Evolutionary conservation across 2,888 invertebrate genomes (phyloP), one percentile per base, ranked within the genome.

Genomic region (Troides aeacus): DNA sequence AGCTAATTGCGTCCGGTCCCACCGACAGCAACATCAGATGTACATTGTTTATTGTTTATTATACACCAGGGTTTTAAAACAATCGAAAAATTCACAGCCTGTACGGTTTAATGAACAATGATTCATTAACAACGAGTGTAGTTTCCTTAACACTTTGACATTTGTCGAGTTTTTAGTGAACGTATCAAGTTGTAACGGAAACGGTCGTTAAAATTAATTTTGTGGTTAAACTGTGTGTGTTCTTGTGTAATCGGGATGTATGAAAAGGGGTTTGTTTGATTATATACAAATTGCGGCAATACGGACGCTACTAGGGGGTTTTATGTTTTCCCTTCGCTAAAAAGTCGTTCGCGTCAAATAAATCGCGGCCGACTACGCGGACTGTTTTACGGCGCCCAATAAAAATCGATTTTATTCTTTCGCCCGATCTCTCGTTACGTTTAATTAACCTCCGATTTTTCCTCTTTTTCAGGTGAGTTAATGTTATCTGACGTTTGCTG

Each of bases 381-480:
- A 69, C 72, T 69, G 72, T 75, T 79, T 81, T 79, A 79, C 71
- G 69, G 75, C 75, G 72, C 64, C 66, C 75, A 77, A 78, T 78
- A 79, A 80, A 75, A 78, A 75, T 76, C 75, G 76, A 77, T 77
- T 77, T 76, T 75, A 77, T 77, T 74, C 73, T 71, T 75, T 68
- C 68, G 61, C 70, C 62, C 39, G 72, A 75, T 73, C 66, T 71
- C 74, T 79, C 72, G 74, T 74, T 78, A 74, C 75, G 69, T 79
- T 80, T 82, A 81, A 83, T 81, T 80, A 77, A 78, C 76, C 69
- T 72, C 63, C 63, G 18, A 21, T 74, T 78, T 79, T 76, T 81
- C 74, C 76, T 75, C 72, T 76, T 77, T 84, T 82, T 76, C 85
- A 86, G 86, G 86, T 86, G 82, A 81, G 85, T 74, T 72, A 71